Conservation (phyloP, 2,797 vertebrate species). For the Gadopsis bispinosus region DNA sequence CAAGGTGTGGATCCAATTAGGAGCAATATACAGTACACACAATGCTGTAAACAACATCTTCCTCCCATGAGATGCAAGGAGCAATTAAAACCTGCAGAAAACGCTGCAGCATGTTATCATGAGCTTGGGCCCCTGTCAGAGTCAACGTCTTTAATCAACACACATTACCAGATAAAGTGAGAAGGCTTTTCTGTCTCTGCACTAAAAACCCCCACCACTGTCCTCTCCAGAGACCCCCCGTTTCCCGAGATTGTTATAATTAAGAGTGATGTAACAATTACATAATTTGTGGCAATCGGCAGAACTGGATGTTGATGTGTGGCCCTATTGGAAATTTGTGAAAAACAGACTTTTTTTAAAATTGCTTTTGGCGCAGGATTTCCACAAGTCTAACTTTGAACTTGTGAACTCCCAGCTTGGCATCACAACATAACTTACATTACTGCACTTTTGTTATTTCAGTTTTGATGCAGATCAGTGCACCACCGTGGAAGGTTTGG, state of each 20-base stretch:
- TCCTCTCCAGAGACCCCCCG: constrained; percentile 46
- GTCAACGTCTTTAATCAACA: constrained; percentile 59
- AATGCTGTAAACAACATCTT: constrained; percentile 33
- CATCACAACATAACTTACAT: constrained; percentile 20
- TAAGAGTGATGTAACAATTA: constrained; percentile 71
- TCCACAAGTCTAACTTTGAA: constrained; percentile 57
- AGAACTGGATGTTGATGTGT: constrained; percentile 60
- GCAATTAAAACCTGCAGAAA: constrained; percentile 61
- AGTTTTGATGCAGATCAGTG: constrained; percentile 35
- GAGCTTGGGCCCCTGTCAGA: constrained; percentile 49
- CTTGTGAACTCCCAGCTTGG: constrained; percentile 36
- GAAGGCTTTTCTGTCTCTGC: constrained; percentile 39
- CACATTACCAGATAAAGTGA: constrained; percentile 48
- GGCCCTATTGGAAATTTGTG: constrained; percentile 31
- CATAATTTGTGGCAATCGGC: constrained; percentile 64
- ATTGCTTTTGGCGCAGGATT: constrained; percentile 55
- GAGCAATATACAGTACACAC: constrained; percentile 27
- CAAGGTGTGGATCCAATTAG: constrained; percentile 54
- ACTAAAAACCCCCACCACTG: constrained; percentile 25
- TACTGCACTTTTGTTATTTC: constrained; percentile 12
- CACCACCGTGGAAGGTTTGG: constrained; percentile 12
- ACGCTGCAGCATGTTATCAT: constrained; percentile 46
- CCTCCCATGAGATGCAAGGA: constrained; percentile 42
- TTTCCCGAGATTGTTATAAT: constrained; percentile 55
- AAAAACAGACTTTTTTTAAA: constrained; percentile 31